A percentile compares a stretch with the other conserved stretches of the same genome.
Evolutionary conservation across 1,140 invertebrate genomes (phyloP).

Genomic region (Sycophila sp.): DNA sequence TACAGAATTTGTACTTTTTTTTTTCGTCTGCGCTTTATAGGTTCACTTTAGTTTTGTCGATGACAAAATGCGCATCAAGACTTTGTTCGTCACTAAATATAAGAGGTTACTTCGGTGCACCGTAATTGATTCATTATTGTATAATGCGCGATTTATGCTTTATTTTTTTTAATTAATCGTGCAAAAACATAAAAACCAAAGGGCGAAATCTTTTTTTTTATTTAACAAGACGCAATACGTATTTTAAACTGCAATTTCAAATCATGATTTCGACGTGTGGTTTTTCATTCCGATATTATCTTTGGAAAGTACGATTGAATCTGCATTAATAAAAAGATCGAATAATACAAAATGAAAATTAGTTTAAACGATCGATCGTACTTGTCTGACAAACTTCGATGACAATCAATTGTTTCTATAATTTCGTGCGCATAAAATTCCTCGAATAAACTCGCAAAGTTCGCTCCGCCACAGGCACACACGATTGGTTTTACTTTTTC

Average conservation of each 20-base stretch:
- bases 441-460: too few relatives aligned
- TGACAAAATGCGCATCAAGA: constrained; percentile 7
- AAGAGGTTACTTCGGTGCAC: constrained; percentile 30
- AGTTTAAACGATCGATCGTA: too few relatives aligned
- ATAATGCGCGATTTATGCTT: constrained; percentile 18
- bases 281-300: neutral
- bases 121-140: constrained; percentile 35
- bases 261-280: neutral
- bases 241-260: neutral
- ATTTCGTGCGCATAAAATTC: too few relatives aligned
- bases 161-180: neutral
- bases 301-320: constrained; percentile 23
- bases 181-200: constrained; percentile 2
- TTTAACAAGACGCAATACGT: neutral
- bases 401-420: too few relatives aligned
- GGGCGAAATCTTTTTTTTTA: neutral
- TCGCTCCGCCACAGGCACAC: too few relatives aligned
- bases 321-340: too few relatives aligned
- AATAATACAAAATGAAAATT: neutral
- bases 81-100: constrained; percentile 39
- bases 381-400: too few relatives aligned
- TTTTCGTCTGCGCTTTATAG: constrained; percentile 46
- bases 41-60: constrained; percentile 7
- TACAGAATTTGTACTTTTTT: constrained; percentile 65
- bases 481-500: too few relatives aligned